Evolutionary conservation across 2,797 vertebrate genomes (phyloP).

Genomic region (Brachyrhaphis roseni): DNA sequence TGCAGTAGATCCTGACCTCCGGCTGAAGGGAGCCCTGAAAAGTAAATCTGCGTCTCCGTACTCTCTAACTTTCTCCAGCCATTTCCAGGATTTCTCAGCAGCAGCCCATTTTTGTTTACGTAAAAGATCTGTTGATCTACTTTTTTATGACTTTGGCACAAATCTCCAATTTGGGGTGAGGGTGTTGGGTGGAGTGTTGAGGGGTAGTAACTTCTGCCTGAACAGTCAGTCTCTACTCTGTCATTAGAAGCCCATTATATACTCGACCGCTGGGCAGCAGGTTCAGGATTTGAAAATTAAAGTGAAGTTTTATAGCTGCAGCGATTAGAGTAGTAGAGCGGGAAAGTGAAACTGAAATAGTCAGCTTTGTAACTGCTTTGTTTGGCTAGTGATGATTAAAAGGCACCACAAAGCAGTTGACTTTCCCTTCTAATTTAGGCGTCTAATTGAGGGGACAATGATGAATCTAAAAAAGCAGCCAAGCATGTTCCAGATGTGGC

Average conservation of each 20-base stretch:
- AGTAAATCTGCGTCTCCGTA: not conserved
- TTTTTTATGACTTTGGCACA: not conserved
- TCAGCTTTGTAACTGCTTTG: constrained; percentile 34
- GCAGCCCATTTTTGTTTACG: not conserved
- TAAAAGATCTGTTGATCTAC: not conserved
- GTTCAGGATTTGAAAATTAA: constrained; percentile 23
- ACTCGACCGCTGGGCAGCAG: constrained; percentile 18
- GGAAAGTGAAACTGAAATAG: constrained; percentile 32
- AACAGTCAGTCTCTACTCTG: constrained; percentile 22
- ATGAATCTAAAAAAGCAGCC: constrained; percentile 40
- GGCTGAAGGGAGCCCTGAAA: not conserved
- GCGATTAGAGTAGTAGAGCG: constrained; percentile 34
- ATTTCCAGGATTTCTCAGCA: not conserved
- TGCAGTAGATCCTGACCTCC: not conserved
- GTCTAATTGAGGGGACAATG: constrained; percentile 56
- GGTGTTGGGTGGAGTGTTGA: not conserved
- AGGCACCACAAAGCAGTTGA: constrained; percentile 40
- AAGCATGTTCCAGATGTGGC: constrained; percentile 61
- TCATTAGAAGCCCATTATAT: constrained; percentile 46
- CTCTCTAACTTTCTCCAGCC: not conserved
- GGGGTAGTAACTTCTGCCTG: constrained; percentile 1
- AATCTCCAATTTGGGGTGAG: not conserved
- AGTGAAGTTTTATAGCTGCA: constrained; percentile 17
- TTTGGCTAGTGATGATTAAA: constrained; percentile 52
- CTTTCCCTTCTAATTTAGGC: constrained; percentile 56